Percentiles rank a stretch among this genome's conserved stretches.
Conservation (phyloP, 2,797 vertebrate species). For the Decapterus maruadsi region DNA sequence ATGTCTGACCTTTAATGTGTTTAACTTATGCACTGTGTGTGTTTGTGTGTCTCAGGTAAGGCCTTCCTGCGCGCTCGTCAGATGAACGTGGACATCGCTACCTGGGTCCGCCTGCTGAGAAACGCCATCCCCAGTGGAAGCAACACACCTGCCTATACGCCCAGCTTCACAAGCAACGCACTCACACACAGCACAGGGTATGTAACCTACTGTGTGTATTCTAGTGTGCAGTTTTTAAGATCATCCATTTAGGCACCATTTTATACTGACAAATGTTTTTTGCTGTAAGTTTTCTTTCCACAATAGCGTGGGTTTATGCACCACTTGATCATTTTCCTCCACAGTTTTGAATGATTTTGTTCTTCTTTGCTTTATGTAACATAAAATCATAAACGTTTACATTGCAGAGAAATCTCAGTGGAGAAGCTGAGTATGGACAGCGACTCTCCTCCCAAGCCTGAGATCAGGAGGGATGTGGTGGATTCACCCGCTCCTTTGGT, state of each 20-base stretch:
- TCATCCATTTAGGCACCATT: neutral
- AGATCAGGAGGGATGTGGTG: constrained; percentile 64
- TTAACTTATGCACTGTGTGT: neutral
- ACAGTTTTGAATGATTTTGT: neutral
- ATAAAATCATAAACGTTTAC: constrained; percentile 3
- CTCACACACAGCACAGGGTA: constrained; percentile 63
- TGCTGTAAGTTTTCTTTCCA: neutral
- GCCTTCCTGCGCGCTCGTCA: constrained; percentile 95
- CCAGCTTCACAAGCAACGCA: constrained; percentile 61
- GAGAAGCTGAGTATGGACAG: constrained; percentile 85
- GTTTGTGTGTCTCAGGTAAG: constrained; percentile 84
- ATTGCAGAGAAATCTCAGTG: constrained; percentile 83
- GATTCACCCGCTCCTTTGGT: constrained; percentile 63
- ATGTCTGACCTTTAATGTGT: neutral
- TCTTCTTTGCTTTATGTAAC: neutral
- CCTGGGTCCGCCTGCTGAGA: constrained; percentile 96
- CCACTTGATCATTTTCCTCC: neutral
- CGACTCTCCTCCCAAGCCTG: constrained; percentile 73
- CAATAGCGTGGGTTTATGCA: neutral
- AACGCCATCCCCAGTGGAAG: constrained; percentile 91
- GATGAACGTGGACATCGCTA: constrained; percentile 97
- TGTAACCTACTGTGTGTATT: neutral
- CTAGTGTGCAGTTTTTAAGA: no score
- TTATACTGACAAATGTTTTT: neutral
- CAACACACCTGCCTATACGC: constrained; percentile 63